Base-by-base conservation (phyloP, 2,888 invertebrate species). In the Lagria hirta region DNA sequence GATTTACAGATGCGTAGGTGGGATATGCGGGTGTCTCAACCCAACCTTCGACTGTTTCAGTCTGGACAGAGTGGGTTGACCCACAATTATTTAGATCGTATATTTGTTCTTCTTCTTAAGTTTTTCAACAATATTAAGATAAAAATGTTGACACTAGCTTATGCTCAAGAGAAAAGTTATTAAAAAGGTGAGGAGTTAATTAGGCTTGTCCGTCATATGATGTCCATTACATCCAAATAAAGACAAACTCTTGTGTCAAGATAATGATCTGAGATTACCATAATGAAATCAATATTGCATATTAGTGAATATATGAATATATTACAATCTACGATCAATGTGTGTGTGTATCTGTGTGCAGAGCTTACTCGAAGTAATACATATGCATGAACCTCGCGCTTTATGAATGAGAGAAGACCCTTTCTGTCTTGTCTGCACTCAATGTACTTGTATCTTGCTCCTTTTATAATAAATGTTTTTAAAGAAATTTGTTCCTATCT, bases 241-340 rank as follows among this genome's bases (percentile, higher is more conserved):
- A 66, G 66, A 66, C 64, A 65, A 67, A 67, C 64, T 64, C 58
- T 58, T 58, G 64, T 62, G 66, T 68, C 66, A 64, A 69, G 69
- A 69, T 68, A 69, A 68, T 66, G 63, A 68, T 68, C 67, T 56
- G 54, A 58, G 62, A 69, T 69, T 69, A 69, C 62, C 69, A 69
- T 69, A 69, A 68, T 68, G 68, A 68, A 69, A 69, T 69, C 69
- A 69, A 69, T 69, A 68, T 67, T 64, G 67, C 65, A 62, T 66
- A 68, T 68, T 68, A 68, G 65, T 68, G 69, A 69, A 69, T 69
- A 69, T 64, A 68, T 67, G 67, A 69, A 66, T 65, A 66, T 61
- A 67, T 68, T 68, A 67, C 49, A 49, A 46, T 45, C 42, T 37
- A 49, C 49, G 45, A 48, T 48, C 48, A 35, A 29, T 41, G 41